These are phyloP conservation scores for Odontomachus brunneus DNA, from an alignment of 1,140 invertebrate species.

Conservation along the genomic window DNA sequence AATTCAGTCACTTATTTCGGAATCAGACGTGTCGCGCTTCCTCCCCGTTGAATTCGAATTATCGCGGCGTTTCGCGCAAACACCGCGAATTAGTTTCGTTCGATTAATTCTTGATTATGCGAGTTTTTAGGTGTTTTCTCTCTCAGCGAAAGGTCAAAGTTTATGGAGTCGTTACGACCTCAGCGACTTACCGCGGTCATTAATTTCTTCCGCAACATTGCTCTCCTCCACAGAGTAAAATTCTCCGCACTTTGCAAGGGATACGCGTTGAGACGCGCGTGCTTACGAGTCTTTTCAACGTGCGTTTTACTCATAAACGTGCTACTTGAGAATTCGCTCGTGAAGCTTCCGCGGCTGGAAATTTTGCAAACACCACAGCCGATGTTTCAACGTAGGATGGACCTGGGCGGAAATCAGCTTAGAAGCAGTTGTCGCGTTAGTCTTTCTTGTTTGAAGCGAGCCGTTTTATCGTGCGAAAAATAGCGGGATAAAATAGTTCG, in stretches of 20 bases:
- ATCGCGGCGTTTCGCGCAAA: not conserved
- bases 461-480: too few species aligned
- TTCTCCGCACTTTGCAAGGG: conserved; percentile 46
- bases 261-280: conserved; percentile 32
- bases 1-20: too few species aligned
- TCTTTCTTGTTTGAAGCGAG: too few species aligned
- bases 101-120: conserved; percentile 53
- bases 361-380: too few species aligned
- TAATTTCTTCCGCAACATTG: conserved; percentile 64
- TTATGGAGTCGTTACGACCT: conserved; percentile 57
- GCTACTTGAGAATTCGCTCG: not conserved
- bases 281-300: conserved; percentile 18
- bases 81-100: conserved; percentile 57
- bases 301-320: not conserved
- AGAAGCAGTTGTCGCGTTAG: too few species aligned
- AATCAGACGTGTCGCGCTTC: too few species aligned
- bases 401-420: too few species aligned
- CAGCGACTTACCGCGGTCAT: conserved; percentile 51
- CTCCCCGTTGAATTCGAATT: too few species aligned
- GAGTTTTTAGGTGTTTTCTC: conserved; percentile 42
- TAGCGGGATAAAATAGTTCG: too few species aligned
- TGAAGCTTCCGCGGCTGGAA: not conserved
- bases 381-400: too few species aligned
- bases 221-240: conserved; percentile 50
- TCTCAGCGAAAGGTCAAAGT: conserved; percentile 60